Base-by-base conservation (phyloP, 2,797 vertebrate genomes). In the Halcyon smyrnensis region DNA sequence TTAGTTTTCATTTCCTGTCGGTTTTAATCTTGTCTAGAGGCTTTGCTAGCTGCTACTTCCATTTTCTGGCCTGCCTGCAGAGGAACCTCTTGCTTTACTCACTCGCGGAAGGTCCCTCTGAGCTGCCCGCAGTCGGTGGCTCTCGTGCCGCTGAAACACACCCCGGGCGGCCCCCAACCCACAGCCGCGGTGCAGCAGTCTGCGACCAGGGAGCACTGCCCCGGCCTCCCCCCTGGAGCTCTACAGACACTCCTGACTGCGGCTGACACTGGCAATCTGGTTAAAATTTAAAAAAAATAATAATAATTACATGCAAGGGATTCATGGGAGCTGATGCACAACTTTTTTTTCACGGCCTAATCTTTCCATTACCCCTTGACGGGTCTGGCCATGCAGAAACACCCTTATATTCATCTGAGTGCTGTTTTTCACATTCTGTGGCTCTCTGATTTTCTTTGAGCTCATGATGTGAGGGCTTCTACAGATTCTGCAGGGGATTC, bases 1-100 rank as follows among this genome's bases (percentile, higher is more conserved):
- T 74, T 62, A 88, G 59, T 95, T 96, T 92, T 97, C 87, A 90
- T 81, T 96, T 97, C 94, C 90, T 88, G 82, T 84, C 36, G 12
- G 51, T 93, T 97, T 96, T 93, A 92, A 75, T 94, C 88, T 90
- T 70, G 82, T 92, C 88, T 92, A 62, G 36, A 84, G 91, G 65
- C 73, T 84, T 80, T 77, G 54, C 50, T 80, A 77, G 64, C 90
- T 89, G 90, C 24, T 90, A 76, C 78, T 94, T 90, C 90, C 79
- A 86, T 84, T 88, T 95, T 95, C 92, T 92, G 69, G 60, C 51
- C 51, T n/a, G 23, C 16, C 1, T 41, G 34, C 62, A 65, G 59
- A 82, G 68, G 74, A 90, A 78, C 16, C 37, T 59, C 46, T 84
- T 70, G 63, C 56, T 71, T 27, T 15, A 60, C 63, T 62, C 2